Evolutionary conservation across 2,113 vertebrate species (phyloP).

Genomic region (Stigmatopora nigra): DNA sequence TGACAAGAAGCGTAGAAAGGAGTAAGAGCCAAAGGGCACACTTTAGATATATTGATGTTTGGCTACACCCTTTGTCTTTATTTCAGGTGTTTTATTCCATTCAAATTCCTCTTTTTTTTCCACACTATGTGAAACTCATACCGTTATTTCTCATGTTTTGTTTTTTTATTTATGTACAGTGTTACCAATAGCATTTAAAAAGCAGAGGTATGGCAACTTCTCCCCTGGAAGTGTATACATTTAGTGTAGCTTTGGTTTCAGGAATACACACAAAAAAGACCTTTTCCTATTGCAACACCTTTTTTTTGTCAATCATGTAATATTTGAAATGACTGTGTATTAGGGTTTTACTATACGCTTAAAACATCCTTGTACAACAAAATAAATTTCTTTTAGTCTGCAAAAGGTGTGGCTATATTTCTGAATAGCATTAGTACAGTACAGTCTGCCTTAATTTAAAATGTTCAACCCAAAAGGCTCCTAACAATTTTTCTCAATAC

Average conservation of each 20-base stretch:
- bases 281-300: background rate
- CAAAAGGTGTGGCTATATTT: background rate
- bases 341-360: conserved; percentile 27
- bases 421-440: background rate
- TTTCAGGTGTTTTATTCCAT: conserved; percentile 8
- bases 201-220: background rate
- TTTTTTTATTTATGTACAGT: conserved; percentile 7
- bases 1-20: conserved; percentile 96
- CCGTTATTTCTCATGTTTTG: background rate
- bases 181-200: background rate
- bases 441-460: background rate
- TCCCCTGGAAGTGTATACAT: conserved; percentile 7
- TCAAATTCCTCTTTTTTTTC: background rate
- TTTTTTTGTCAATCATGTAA: conserved; percentile 9
- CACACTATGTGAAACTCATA: background rate
- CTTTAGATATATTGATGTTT: background rate
- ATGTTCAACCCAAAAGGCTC: too few species aligned
- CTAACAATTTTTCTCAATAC: too few species aligned
- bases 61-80: background rate
- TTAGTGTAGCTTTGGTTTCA: background rate
- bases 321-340: conserved; percentile 26
- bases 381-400: conserved; percentile 54
- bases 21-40: conserved; percentile 58
- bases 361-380: conserved; percentile 46
- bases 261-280: background rate